Percentiles rank a stretch among this genome's conserved stretches.
Conservation (phyloP, 2,797 vertebrate species). For the Chiloscyllium punctatum region DNA sequence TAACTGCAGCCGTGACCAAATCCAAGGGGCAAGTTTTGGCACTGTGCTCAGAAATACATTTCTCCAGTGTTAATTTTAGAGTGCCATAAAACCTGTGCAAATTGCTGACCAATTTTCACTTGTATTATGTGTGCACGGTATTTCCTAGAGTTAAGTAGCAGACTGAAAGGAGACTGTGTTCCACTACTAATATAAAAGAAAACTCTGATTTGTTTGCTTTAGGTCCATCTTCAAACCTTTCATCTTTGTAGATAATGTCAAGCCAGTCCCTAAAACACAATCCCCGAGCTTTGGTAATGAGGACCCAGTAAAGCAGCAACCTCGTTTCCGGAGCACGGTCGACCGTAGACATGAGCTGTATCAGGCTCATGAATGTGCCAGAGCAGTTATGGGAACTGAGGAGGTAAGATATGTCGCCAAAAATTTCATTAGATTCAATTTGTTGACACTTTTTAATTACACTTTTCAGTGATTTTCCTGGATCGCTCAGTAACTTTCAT, state of each 20-base stretch:
- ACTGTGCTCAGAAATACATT: not conserved
- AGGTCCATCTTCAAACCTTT: conserved; percentile 74
- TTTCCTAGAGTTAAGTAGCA: not conserved
- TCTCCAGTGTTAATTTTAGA: not conserved
- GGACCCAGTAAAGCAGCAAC: conserved; percentile 61
- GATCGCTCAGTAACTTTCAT: not conserved
- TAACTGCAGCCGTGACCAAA: not conserved
- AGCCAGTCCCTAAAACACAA: conserved; percentile 61
- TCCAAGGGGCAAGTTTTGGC: not conserved
- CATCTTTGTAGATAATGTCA: conserved; percentile 68
- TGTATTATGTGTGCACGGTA: too few species aligned
- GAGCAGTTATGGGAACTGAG: conserved; percentile 52
- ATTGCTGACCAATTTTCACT: not conserved
- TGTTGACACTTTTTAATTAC: not conserved
- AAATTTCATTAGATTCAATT: not conserved
- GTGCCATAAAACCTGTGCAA: not conserved
- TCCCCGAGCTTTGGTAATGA: conserved; percentile 60
- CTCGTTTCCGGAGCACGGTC: conserved; percentile 63
- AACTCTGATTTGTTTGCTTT: conserved; percentile 41
- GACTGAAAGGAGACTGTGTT: not conserved
- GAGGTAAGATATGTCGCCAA: conserved; percentile 52
- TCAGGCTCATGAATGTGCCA: conserved; percentile 61
- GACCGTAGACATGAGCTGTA: conserved; percentile 67
- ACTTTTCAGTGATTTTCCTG: not conserved
- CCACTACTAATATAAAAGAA: not conserved